Evolutionary conservation across 2,797 vertebrate species (phyloP).

Genomic region (Champsocephalus gunnari): DNA sequence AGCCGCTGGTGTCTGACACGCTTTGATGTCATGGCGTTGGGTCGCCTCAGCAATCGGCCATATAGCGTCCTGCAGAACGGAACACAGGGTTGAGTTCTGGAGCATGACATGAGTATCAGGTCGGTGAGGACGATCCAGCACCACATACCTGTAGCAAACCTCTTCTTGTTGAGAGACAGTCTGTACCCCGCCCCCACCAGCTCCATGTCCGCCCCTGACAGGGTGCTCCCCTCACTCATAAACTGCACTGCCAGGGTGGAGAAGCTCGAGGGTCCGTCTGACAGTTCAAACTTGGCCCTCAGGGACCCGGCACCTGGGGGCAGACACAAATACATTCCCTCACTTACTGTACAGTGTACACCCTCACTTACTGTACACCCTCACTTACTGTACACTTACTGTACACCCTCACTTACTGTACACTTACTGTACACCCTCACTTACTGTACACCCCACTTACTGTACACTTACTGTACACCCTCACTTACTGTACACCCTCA

Average conservation of each 20-base stretch:
- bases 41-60: conserved; percentile 94
- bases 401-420: too few relatives aligned
- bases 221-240: conserved; percentile 92
- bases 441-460: too few relatives aligned
- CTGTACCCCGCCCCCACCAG: conserved; percentile 92
- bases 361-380: too few relatives aligned
- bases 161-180: conserved; percentile 95
- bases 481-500: too few relatives aligned
- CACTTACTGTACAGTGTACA: neutral
- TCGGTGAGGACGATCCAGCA: neutral
- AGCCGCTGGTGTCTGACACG: conserved; percentile 42
- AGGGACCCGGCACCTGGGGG: conserved; percentile 92
- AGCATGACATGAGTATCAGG: too few relatives aligned
- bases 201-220: conserved; percentile 94
- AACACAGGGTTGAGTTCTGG: conserved; percentile 5
- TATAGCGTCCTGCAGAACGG: conserved; percentile 92
- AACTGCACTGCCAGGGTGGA: conserved; percentile 96
- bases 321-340: conserved; percentile 42
- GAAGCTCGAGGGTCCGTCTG: conserved; percentile 92
- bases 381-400: too few relatives aligned
- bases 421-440: too few relatives aligned
- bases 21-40: conserved; percentile 63
- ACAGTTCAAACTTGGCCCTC: conserved; percentile 96
- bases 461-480: too few relatives aligned
- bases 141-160: conserved; percentile 93